Evolutionary conservation across 1,140 invertebrate genomes (phyloP), one percentile per base, ranked within the genome.

Genomic region (Brachionus rubens): DNA sequence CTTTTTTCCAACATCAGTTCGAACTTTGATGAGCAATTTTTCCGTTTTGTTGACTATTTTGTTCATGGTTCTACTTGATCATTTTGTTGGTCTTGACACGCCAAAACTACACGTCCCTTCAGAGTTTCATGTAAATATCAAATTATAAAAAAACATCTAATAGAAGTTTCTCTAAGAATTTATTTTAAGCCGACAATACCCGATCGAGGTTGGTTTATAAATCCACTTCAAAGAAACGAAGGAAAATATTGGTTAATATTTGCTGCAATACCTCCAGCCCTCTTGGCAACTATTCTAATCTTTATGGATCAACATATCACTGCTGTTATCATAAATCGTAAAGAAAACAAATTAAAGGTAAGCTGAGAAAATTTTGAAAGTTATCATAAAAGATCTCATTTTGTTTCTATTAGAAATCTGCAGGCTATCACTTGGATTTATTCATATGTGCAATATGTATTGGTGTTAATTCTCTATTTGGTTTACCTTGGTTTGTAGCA

Each of bases 261-360:
- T 3, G 87, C 91, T 3, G 93, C 94, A 3, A 79, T 92, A 30
- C 83, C 96, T 30, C 96, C 96, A 0, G 95, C 96, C 54, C 83
- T 98, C 5, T 84, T 99, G 14, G 94, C 93, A 28, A 96, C 93
- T 14, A 99, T 99, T 81, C 87, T 99, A 6, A 94, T 99, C 80
- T 99, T 98, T 84, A 98, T 99, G 95, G 96, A 99, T 88, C 96
- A 99, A 84, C 96, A 98, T 86, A 99, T 99, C 76, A 98, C 96
- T 1, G 92, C 94, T 70, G 96, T 99, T 26, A 99, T 99, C 82
- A 90, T 99, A 9, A 99, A 99, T 83, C 88, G 96, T 46, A 97
- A 96, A 85, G 96, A 98, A 85, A 95, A 98, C 83, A 98, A 98
- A 85, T 86, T 99, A 43, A 93, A 94, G 89, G 54, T 59, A 59